Base-by-base conservation (phyloP, 2,797 vertebrate species). In the Acanthurus tractus region DNA sequence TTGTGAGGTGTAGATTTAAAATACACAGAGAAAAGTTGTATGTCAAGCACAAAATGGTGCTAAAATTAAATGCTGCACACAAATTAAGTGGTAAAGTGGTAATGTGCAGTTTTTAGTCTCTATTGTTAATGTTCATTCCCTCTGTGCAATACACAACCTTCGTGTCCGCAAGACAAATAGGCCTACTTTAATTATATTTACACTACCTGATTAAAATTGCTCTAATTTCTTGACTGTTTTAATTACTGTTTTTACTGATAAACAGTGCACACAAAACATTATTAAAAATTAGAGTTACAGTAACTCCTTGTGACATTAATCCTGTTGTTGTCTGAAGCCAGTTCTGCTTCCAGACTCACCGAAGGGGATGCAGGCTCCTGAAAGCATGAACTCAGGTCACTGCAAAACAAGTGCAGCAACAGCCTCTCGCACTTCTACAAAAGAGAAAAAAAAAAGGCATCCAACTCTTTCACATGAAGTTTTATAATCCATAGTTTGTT, bases 391-490 rank as follows among this genome's bases (percentile, higher is more conserved):
- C 74, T 81, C 63, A 70, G 70, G 13, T 85, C 18, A 15, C 59
- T 68, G 83, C 86, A 91, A 78, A 88, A 78, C 83, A 92, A 84
- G 64, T 71, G 64, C 72, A 91, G 83, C 81, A 90, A 15, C 83
- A 93, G 78, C 58, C 77, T 69, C 81, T 92, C 87, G 18, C 88
- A 93, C 74, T 84, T 92, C 90, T 92, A 86, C 55, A 81, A 23
- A 1, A 6, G n/a, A 6, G 57, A 81, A 23, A 1, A 6, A 25
- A 76, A 59, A 71, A 79, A 81, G 1, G 70, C 52, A 73, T 50
- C 18, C 4, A 12, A 79, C 42, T 71, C 29, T 29, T 29, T 29
- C 29, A 29, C 29, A 29, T 29, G 2, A 29, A 29, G 29, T 29
- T 29, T 29, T 29, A 4, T 29, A 29, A 29, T 29, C 29, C 29